These are phyloP conservation scores for Phortica okadai DNA, from an alignment of 2,888 invertebrate species.

Conservation along the genomic window DNA sequence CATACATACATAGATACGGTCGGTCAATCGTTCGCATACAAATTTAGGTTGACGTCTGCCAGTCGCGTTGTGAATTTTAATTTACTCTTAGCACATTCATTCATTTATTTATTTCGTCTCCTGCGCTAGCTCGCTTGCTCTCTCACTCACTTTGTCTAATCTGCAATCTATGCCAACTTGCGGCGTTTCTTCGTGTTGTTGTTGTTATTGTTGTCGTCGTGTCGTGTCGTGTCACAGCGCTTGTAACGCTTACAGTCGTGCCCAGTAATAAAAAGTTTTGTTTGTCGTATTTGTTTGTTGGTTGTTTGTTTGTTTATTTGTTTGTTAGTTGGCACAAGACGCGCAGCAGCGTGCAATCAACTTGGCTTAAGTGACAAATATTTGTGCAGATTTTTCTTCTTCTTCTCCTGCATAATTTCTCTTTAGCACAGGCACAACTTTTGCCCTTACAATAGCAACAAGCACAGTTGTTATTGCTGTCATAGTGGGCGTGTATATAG, in stretches of 20 bases:
- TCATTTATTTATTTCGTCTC: too few relatives aligned
- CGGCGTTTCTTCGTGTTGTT: neutral
- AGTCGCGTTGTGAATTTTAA: conserved; percentile 27
- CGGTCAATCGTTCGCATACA: neutral
- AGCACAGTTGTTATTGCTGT: neutral
- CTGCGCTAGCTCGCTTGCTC: too few relatives aligned
- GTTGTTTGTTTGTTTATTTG: neutral
- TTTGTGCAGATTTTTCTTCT: conserved; percentile 52
- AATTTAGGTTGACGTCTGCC: conserved; percentile 29
- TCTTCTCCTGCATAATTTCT: conserved; percentile 1
- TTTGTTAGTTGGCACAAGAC: neutral
- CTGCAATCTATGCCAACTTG: conserved; percentile 20
- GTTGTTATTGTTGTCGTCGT: too few relatives aligned
- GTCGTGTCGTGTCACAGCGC: too few relatives aligned
- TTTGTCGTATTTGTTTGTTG: neutral
- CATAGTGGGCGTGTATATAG: neutral
- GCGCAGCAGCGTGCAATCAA: conserved; percentile 8
- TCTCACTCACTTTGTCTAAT: neutral
- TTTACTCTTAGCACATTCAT: neutral
- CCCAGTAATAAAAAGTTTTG: conserved; percentile 23
- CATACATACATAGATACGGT: neutral
- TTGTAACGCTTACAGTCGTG: neutral
- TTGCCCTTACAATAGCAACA: neutral
- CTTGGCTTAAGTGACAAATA: conserved; percentile 59
- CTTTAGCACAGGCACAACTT: neutral